These are phyloP conservation scores for Allochrocebus solatus DNA, from an alignment of 2,797 vertebrate species.

Conservation along the genomic window DNA sequence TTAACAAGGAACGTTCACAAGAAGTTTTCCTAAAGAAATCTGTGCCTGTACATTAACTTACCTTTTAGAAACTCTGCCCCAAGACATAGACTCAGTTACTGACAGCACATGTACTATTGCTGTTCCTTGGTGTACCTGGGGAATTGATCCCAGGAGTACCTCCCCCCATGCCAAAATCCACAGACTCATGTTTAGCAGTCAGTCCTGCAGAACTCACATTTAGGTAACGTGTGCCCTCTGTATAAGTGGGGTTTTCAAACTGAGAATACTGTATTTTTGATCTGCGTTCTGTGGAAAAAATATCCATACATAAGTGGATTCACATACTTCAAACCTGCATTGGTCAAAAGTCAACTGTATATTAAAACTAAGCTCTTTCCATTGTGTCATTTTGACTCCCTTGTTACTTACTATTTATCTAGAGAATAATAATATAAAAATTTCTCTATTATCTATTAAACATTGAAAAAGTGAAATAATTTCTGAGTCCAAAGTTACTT, in stretches of 20 bases:
- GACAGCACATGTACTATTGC: background rate
- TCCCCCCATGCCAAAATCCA: background rate
- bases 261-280: background rate
- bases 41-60: background rate
- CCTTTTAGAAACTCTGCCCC: background rate
- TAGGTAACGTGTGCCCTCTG: background rate
- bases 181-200: background rate
- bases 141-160: background rate
- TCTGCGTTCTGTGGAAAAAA: background rate
- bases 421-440: background rate
- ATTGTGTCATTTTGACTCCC: background rate
- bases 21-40: background rate
- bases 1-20: background rate
- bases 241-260: background rate
- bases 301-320: background rate
- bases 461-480: background rate
- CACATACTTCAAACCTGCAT: background rate
- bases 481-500: background rate
- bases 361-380: background rate
- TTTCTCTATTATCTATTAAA: background rate
- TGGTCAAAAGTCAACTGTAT: background rate
- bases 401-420: background rate
- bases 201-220: background rate
- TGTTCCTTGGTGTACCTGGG: background rate
- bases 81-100: background rate